Evolutionary conservation across 2,797 vertebrate species (phyloP).

Genomic region (Numenius phaeopus): DNA sequence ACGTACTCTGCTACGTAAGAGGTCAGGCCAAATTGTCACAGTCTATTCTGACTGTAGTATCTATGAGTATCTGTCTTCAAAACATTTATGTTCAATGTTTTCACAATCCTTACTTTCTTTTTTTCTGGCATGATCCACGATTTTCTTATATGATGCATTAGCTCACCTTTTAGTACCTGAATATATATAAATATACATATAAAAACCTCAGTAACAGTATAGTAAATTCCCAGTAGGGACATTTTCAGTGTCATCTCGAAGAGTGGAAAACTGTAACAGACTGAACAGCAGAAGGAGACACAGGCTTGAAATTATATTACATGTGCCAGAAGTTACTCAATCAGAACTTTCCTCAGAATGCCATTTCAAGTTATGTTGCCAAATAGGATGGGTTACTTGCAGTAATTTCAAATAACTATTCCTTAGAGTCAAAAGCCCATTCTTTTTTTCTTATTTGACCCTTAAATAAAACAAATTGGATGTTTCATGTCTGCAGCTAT

Average conservation of each 20-base stretch:
- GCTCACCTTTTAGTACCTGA: not conserved
- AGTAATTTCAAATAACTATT: not conserved
- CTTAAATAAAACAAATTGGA: not conserved
- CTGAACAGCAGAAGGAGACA: not conserved
- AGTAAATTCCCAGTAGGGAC: not conserved
- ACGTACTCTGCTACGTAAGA: not conserved
- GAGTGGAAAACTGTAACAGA: not conserved
- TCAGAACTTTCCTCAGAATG: not conserved
- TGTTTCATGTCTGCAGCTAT: not conserved
- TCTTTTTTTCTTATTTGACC: not conserved
- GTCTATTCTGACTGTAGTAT: not conserved
- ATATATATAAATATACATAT: not conserved
- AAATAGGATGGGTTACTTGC: not conserved
- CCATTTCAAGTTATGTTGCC: not conserved
- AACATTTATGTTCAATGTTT: not conserved
- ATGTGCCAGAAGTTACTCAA: not conserved
- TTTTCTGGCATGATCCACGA: not conserved
- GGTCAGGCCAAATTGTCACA: not conserved
- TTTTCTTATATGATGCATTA: not conserved
- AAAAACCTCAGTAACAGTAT: not conserved
- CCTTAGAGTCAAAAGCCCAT: not conserved
- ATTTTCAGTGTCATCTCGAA: not conserved
- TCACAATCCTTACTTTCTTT: not conserved
- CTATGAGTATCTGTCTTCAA: not conserved
- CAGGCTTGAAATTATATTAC: not conserved